phyloP scores from a whole-genome alignment of 2,797 vertebrate species.

The Amblyopsis hoosieri region DNA sequence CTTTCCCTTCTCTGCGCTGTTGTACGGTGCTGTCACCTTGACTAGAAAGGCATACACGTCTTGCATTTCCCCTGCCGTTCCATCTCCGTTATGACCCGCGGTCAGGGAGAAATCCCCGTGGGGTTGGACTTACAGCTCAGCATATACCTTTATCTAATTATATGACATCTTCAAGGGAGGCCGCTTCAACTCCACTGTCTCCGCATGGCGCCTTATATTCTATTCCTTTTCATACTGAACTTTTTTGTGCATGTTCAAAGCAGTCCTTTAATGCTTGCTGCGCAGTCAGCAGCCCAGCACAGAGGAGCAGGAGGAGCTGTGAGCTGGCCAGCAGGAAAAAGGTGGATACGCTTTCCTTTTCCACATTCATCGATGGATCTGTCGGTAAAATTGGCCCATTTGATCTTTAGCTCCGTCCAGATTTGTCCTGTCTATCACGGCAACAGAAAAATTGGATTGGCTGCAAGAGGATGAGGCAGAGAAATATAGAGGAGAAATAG shows the following conservation, averaged over 20 bases:
- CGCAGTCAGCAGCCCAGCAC: conserved; percentile 47
- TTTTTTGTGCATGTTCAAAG: conserved; percentile 68
- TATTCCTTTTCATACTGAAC: conserved; percentile 73
- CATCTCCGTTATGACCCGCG: conserved; percentile 46
- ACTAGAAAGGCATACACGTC: conserved; percentile 49
- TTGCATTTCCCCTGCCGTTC: conserved; percentile 31
- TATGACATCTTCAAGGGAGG: conserved; percentile 68
- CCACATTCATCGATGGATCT: conserved; percentile 53
- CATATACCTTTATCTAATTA: conserved; percentile 74
- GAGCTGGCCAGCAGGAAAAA: conserved; percentile 27
- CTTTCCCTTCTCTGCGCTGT: conserved; percentile 27
- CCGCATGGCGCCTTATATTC: conserved; percentile 64
- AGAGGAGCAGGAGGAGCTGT: conserved; percentile 2
- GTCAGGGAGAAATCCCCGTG: conserved; percentile 51
- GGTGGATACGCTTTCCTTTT: conserved; percentile 34
- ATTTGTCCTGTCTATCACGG: conserved; percentile 32
- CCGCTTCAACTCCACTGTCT: conserved; percentile 32
- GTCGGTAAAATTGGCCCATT: conserved; percentile 63
- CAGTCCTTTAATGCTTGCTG: conserved; percentile 61
- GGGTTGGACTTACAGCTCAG: conserved; percentile 49
- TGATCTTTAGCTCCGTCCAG: conserved; percentile 43
- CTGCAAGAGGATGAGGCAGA: not conserved
- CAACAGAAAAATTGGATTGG: conserved; percentile 4
- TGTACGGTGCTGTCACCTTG: conserved; percentile 66
- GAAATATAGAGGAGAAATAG: too few relatives aligned